These are phyloP conservation scores for Hyppa rectilinea DNA, from an alignment of 2,888 invertebrate species.

Conservation along the genomic window DNA sequence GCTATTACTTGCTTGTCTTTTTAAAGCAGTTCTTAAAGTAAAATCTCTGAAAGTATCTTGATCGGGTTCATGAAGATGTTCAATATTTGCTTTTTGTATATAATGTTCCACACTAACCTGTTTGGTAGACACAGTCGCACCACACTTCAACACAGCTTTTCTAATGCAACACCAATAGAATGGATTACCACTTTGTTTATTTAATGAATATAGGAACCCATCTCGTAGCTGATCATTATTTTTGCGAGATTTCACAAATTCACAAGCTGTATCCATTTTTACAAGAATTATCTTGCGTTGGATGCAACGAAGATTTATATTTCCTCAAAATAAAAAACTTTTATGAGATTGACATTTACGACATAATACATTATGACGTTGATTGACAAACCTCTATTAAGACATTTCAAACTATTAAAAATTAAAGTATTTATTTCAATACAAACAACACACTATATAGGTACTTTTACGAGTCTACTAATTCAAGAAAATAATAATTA, in stretches of 20 bases:
- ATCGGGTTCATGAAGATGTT: not conserved
- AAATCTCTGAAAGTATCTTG: not conserved
- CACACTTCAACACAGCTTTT: not conserved
- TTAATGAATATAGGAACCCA: not conserved
- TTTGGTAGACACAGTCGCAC: conserved; percentile 3
- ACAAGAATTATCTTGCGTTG: not conserved
- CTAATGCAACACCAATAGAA: not conserved
- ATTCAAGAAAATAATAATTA: not conserved
- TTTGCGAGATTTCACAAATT: not conserved
- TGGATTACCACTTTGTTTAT: conserved; percentile 1
- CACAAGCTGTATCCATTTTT: not conserved
- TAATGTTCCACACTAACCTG: not conserved
- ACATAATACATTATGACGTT: not conserved
- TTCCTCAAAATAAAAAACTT: not conserved
- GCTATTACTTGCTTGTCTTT: not conserved
- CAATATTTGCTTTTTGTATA: not conserved
- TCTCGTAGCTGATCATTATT: not conserved
- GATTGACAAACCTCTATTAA: too few relatives aligned
- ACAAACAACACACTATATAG: not conserved
- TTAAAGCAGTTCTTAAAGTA: not conserved
- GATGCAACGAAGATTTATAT: not conserved
- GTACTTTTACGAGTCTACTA: too few relatives aligned
- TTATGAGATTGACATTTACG: not conserved
- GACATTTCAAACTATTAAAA: too few relatives aligned
- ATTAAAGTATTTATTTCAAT: not conserved